phyloP scores from a whole-genome alignment of 2,797 vertebrate genomes.

The Macroramphosus scolopax region DNA sequence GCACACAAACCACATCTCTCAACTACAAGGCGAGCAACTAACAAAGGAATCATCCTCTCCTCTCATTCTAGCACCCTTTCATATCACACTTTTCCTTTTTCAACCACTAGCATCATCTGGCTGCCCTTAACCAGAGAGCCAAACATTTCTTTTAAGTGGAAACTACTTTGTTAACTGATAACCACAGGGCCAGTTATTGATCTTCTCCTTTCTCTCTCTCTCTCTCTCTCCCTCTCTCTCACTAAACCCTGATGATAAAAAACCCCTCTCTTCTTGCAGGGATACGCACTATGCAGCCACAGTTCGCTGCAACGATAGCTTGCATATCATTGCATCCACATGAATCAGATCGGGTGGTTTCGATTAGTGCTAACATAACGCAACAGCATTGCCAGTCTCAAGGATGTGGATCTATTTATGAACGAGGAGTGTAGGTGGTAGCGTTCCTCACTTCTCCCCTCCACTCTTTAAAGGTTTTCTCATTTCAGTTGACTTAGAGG shows the following conservation, averaged over 20 bases:
- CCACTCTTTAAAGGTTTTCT: conserved; percentile 64
- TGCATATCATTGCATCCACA: conserved; percentile 69
- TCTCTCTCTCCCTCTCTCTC: no score
- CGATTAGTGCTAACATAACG: conserved; percentile 72
- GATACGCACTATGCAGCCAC: conserved; percentile 45
- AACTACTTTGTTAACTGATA: conserved; percentile 81
- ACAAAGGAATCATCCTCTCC: conserved; percentile 66
- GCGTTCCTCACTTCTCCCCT: conserved; percentile 68
- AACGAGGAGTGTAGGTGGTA: conserved; percentile 75
- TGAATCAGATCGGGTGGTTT: conserved; percentile 75
- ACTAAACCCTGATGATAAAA: conserved; percentile 69
- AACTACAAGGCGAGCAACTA: conserved; percentile 64
- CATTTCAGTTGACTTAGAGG: conserved; percentile 72
- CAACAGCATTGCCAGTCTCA: conserved; percentile 60
- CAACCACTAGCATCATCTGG: conserved; percentile 75
- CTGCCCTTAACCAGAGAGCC: conserved; percentile 73
- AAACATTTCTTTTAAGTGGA: conserved; percentile 76
- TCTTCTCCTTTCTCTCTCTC: conserved; percentile 65
- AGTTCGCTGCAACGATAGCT: conserved; percentile 71
- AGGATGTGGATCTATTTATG: conserved; percentile 73
- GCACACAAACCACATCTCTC: conserved; percentile 63
- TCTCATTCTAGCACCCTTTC: conserved; percentile 64
- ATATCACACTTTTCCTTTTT: conserved; percentile 71
- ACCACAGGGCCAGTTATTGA: conserved; percentile 81
- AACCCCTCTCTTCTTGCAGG: conserved; percentile 55